Evolutionary conservation across 2,797 vertebrate genomes (phyloP), one percentile per base, ranked within the genome.

Genomic region (Apogon talboti): DNA sequence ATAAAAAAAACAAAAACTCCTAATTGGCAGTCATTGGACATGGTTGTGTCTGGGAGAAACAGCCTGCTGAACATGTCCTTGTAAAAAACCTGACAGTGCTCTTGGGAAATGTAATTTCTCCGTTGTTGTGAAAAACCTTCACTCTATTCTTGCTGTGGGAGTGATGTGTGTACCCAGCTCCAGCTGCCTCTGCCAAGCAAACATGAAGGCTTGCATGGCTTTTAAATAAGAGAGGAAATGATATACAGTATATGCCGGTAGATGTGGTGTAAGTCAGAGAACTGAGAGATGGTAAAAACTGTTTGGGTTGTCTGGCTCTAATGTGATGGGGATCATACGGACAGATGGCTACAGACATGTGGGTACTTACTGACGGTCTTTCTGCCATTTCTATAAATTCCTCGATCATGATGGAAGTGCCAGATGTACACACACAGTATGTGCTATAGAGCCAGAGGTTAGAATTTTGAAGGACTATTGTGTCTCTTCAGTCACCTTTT

Each of bases 361-460:
- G 42, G 56, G 33, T 47, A 64, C 43, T 37, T 50, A 40, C 79
- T 81, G 79, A 71, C 72, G 74, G 45, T 44, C 54, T 59, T 57
- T 61, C 52, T 45, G 53, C 37, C 13, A 60, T 49, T 14, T 63
- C 56, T 54, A 8, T 33, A 71, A 73, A 72, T 86, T 78, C 81
- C 71, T 86, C 58, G 54, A 52, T 18, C 50, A 56, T 81, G 69
- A 87, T 78, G 80, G 73, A 90, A 56, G 71, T 7, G 68, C 73
- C 84, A 84, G 83, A 86, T 85, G 73, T 66, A 76, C 43, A 43
- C 43, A 43, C 35, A 50, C 24, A 48, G 33, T 35, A 35, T 64
- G 74, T 76, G 65, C 43, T 28, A 28, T 10, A 67, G 58, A 55
- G 73, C 62, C 67, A 74, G 53, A 58, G 78, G 62, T 82, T 66